Base-by-base conservation (phyloP, 2,113 vertebrate species). In the Labrus mixtus region DNA sequence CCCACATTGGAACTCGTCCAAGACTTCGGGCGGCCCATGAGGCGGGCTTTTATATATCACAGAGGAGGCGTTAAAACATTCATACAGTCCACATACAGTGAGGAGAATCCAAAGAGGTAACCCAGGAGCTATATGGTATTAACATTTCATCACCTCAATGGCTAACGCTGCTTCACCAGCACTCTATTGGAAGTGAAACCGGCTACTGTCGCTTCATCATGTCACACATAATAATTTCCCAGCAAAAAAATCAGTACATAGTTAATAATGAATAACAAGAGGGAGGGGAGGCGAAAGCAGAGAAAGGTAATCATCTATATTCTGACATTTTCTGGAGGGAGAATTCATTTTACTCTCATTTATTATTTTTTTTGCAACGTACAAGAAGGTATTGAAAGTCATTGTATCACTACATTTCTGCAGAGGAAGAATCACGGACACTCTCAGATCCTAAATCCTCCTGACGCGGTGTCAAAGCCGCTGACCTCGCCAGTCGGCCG, bases 1-100 rank as follows among this genome's bases (percentile, higher is more conserved):
- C 91, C 90, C 90, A 92, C 85, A 92, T 92, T 86, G 88, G 81
- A 83, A 78, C 69, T 64, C 64, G 74, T 85, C 83, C 86, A 89
- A 88, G 73, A 74, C 82, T 68, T 60, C 29, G 73, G 79, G 78
- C 68, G 6, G 71, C 74, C 81, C 45, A 16, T 73, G 84, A 88
- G 81, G 81, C 56, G 19, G 67, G 72, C 73, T 85, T 85, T 87
- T 86, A 79, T 87, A 89, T 57, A 79, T 85, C 80, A 84, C 88
- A 78, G 76, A 4, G 63, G 82, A 80, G 82, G 79, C 9, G 68
- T 84, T 92, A 79, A 87, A 90, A 91, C 90, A 91, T 90, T 83
- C 82, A 88, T 83, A 68, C 55, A 77, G 86, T 89, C 82, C 82
- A 91, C 73, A 84, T 74, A 85, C 67, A 79, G 81, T 55, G 71